Evolutionary conservation across 2,113 vertebrate species (phyloP), one percentile per base, ranked within the genome.

Genomic region (Atherinomorus stipes): DNA sequence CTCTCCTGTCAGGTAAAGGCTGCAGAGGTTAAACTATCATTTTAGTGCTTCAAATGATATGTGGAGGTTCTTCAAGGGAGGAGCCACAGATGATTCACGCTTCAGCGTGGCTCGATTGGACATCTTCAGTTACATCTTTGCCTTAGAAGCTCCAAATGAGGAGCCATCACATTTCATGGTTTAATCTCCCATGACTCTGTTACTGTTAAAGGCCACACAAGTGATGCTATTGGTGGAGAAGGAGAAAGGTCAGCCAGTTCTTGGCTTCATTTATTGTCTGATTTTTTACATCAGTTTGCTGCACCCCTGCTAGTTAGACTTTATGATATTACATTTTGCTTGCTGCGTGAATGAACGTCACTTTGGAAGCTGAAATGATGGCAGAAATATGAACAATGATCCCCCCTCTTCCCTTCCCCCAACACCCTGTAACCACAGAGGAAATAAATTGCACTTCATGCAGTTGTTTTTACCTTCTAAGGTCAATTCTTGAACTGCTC

Each of bases 141-240:
- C 62, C 58, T 67, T 45, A 40, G 11, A 31, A 66, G 70, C 37
- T 54, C 2, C 0, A 78, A 89, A 82, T 80, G 67, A 87, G 70
- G 22, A 26, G 44, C 49, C 25, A 38, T 40, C 65, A 50, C 75
- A 81, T 44, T 63, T 85, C 58, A 72, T 67, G 54, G 69, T 73
- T 85, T 90, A 87, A 88, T 90, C 83, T 86, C 82, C 84, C 54
- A 38, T 78, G 78, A 63, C 44, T 15, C 60, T 28, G 69, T 69
- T 85, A 83, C 78, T 80, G 80, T 86, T 81, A 83, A 74, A 80
- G 76, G 62, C 62, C 38, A 81, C 83, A 60, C 76, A 71, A 80
- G 90, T 56, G 68, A 83, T 49, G 37, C 59, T 28, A 25, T n/a
- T n/a, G 67, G 70, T 56, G 21, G 52, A 74, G 72, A 85, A 78